A percentile compares a stretch with the other conserved stretches of the same genome.
Conservation (phyloP, 2,797 vertebrate species). For the Petrocephalus sullivani region DNA sequence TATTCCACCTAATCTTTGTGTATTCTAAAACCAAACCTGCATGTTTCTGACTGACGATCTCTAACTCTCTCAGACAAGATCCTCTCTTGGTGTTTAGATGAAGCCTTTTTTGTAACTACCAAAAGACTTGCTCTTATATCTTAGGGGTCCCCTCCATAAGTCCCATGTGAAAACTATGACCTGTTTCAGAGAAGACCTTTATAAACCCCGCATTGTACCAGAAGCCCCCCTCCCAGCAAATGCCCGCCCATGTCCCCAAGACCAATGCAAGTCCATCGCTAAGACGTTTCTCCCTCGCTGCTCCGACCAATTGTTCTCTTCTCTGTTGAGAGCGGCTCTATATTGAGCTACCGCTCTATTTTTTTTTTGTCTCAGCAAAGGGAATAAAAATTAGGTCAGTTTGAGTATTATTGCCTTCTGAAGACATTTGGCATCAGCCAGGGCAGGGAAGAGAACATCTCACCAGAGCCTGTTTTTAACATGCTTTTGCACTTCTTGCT, state of each 20-base stretch:
- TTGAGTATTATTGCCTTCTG: conserved; percentile 6
- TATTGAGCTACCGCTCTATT: conserved; percentile 15
- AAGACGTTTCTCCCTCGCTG: not conserved
- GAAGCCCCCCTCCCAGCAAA: not conserved
- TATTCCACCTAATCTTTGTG: too few species aligned
- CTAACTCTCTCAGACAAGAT: not conserved
- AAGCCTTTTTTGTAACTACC: not conserved
- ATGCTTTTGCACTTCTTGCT: not conserved
- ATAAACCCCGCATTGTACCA: not conserved
- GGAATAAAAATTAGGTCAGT: conserved; percentile 11
- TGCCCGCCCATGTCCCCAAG: not conserved
- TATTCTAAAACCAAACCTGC: too few species aligned
- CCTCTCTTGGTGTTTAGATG: not conserved
- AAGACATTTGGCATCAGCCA: not conserved
- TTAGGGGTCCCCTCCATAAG: not conserved
- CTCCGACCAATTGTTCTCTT: not conserved
- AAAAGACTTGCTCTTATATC: not conserved
- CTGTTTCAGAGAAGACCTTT: conserved; percentile 6
- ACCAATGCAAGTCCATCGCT: not conserved
- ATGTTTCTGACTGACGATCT: not conserved
- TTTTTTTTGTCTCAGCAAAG: conserved; percentile 12
- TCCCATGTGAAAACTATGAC: not conserved
- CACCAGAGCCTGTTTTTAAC: not conserved
- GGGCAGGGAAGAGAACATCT: not conserved
- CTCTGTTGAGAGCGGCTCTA: not conserved